Conservation (phyloP, 2,888 invertebrate genomes). For the Graphium colonna region DNA sequence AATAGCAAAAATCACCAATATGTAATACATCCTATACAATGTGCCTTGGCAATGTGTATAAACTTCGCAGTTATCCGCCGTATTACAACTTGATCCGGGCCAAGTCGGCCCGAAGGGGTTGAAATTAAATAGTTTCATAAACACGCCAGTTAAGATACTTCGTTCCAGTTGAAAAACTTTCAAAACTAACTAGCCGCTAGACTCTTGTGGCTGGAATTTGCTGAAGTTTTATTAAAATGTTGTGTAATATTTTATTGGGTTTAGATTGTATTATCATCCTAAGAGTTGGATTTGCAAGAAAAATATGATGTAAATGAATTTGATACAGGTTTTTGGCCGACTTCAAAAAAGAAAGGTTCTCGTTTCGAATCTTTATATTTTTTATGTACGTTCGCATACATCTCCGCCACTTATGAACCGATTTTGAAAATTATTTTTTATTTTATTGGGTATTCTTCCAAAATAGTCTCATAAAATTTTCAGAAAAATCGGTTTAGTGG, state of each 20-base stretch:
- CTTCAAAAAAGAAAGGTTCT: too few species aligned
- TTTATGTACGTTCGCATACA: too few species aligned
- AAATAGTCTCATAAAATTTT: too few species aligned
- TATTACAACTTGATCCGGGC: conserved; percentile 9
- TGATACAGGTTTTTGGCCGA: too few species aligned
- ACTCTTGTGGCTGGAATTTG: conserved; percentile 8
- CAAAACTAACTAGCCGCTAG: not conserved
- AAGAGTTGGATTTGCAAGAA: not conserved
- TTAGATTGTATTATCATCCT: not conserved
- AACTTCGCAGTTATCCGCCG: not conserved
- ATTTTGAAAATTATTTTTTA: too few species aligned
- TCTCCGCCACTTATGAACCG: too few species aligned
- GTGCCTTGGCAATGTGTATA: not conserved
- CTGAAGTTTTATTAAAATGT: conserved; percentile 4
- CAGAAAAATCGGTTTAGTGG: too few species aligned
- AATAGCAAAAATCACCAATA: not conserved
- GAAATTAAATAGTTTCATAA: conserved; percentile 20
- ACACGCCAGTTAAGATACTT: conserved; percentile 15
- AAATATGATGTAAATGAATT: not conserved
- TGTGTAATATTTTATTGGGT: not conserved
- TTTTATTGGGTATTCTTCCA: too few species aligned
- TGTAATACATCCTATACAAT: not conserved
- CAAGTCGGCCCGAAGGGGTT: conserved; percentile 7
- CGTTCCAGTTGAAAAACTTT: conserved; percentile 16
- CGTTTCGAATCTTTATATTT: too few species aligned